phyloP scores from a whole-genome alignment of 2,797 vertebrate genomes.

The Paratrypauchen microcephalus region DNA sequence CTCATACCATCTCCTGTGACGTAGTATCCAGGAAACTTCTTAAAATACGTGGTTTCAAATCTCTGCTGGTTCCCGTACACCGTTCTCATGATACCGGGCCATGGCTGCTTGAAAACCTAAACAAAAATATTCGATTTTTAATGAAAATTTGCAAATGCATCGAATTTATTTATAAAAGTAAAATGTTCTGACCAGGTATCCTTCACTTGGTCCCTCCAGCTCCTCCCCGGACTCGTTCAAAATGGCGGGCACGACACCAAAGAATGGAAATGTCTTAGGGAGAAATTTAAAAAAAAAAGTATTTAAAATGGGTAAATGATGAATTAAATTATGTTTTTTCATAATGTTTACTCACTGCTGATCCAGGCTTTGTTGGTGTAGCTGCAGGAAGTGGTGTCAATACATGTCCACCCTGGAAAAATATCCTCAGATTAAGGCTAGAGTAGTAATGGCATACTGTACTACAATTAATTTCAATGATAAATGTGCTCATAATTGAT shows the following conservation, averaged over 20 bases:
- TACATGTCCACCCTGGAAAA: conserved; percentile 91
- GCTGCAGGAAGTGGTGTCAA: conserved; percentile 92
- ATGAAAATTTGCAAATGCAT: not conserved
- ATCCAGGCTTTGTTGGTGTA: conserved; percentile 93
- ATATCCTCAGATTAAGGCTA: not conserved
- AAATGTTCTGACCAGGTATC: conserved; percentile 85
- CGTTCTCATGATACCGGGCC: conserved; percentile 95
- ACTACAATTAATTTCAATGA: too few species aligned
- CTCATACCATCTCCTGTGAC: conserved; percentile 94
- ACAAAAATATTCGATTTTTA: not conserved
- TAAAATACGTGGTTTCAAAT: conserved; percentile 91
- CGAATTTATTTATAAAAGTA: not conserved
- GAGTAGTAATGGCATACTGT: too few species aligned
- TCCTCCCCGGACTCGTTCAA: conserved; percentile 93
- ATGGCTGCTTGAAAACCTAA: conserved; percentile 97
- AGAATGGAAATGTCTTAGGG: conserved; percentile 91
- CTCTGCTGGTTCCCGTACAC: conserved; percentile 88
- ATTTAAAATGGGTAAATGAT: not conserved
- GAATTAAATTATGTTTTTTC: not conserved
- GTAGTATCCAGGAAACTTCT: conserved; percentile 96
- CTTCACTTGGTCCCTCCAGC: conserved; percentile 92
- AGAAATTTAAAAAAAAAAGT: not conserved
- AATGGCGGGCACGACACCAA: conserved; percentile 93
- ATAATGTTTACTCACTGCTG: conserved; percentile 84
- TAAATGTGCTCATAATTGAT: too few species aligned